Base-by-base conservation (phyloP, 2,888 invertebrate species). In the Drosophila stalkeri region DNA sequence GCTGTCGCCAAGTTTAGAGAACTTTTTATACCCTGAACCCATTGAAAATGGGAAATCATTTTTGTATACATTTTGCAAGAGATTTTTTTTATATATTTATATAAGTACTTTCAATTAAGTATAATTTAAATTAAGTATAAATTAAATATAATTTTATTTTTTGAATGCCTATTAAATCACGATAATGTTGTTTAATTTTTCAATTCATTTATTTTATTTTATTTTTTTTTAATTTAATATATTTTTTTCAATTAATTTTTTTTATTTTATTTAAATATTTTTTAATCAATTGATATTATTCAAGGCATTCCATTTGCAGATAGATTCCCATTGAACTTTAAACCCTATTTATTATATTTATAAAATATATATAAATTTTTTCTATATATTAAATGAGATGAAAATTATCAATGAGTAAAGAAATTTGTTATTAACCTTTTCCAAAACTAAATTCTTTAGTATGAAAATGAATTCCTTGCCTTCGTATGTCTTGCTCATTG, bases 401-500 rank as follows among this genome's bases (percentile, higher is more conserved):
- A 14, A 46, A 23, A 3, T 46, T 47, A 3, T 8, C 3, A 8
- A 4, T 27, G 16, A 16, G 16, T 47, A 27, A 3, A 8, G 3
- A 4, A 7, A 8, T 14, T 47, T 47, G 4, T 16, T 16, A n/a
- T 47, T n/a, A 16, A 5, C 5, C 31, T 33, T 0, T 49, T 1
- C 5, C 31, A 1, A 11, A 49, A 47, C 27, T 47, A 11, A 49
- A 14, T 14, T 33, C 4, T 20, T 33, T 51, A 3, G 18, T 4
- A 16, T 14, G 1, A 0, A 20, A 5, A 20, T 23, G 2, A 49
- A 11, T 31, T 31, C 5, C 9, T 3, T 11, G n/a, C n/a, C 8
- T 14, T 16, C 16, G 14, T 6, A 5, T 14, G 2, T 37, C 47
- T 37, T 37, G 16, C 2, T 27, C 65, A 74, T 71, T 86, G 82